Evolutionary conservation across 2,113 vertebrate species (phyloP).

Genomic region (Takifugu bimaculatus): DNA sequence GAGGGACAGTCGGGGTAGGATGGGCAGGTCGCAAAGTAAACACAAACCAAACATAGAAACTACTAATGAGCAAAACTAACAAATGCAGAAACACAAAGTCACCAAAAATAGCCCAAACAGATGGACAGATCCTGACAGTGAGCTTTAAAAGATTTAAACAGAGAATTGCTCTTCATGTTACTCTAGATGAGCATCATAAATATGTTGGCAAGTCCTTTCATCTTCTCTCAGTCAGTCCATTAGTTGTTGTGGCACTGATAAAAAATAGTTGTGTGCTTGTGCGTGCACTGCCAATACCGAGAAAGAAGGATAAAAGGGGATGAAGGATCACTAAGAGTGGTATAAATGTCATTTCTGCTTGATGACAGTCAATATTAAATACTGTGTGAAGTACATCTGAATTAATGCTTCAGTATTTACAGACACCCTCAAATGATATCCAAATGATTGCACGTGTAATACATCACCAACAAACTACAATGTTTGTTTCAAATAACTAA

Average conservation of each 20-base stretch:
- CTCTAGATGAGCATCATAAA: neutral
- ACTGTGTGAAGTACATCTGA: neutral
- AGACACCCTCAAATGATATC: neutral
- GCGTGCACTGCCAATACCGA: neutral
- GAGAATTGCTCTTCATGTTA: neutral
- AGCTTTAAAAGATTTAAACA: neutral
- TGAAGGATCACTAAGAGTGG: constrained; percentile 4
- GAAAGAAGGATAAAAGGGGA: neutral
- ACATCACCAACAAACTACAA: neutral
- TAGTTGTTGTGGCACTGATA: neutral
- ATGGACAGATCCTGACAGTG: neutral
- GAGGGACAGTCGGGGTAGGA: too few relatives aligned
- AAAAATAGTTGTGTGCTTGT: neutral
- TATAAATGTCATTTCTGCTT: neutral
- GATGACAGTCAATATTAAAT: neutral
- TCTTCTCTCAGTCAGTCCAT: too few relatives aligned
- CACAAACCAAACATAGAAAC: too few relatives aligned
- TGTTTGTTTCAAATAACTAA: neutral
- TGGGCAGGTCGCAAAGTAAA: too few relatives aligned
- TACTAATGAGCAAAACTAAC: too few relatives aligned
- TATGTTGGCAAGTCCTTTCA: too few relatives aligned
- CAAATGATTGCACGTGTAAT: neutral
- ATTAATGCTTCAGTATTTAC: neutral
- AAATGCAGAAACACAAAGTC: too few relatives aligned
- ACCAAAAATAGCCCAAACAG: neutral